Evolutionary conservation across 2,113 vertebrate genomes (phyloP).

Genomic region (Chloroceryle aenea): DNA sequence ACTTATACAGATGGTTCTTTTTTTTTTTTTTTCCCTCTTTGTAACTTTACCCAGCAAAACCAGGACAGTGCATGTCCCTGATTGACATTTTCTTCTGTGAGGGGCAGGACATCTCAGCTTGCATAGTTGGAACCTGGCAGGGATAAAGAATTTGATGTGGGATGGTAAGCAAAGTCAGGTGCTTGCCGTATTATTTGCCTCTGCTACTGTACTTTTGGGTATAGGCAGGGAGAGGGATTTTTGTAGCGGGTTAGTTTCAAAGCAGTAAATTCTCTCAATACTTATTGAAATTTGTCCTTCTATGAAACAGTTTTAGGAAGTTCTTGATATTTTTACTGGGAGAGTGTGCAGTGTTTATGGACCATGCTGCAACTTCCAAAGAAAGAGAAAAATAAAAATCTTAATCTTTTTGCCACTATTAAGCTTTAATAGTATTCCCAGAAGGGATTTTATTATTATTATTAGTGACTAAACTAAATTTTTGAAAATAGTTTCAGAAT

Average conservation of each 20-base stretch:
- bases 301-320: neutral
- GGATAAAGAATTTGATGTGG: neutral
- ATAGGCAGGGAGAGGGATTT: neutral
- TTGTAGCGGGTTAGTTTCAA: neutral
- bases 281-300: neutral
- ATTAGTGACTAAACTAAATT: neutral
- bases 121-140: neutral
- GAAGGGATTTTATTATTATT: neutral
- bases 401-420: neutral
- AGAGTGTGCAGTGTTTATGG: neutral
- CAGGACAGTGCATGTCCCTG: neutral
- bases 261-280: neutral
- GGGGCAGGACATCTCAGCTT: neutral
- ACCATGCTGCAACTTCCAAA: neutral
- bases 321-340: neutral
- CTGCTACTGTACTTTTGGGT: rapidly evolving
- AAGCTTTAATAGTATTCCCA: neutral
- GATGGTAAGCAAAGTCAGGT: neutral
- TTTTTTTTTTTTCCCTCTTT: neutral
- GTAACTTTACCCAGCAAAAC: neutral
- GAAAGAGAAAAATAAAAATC: neutral
- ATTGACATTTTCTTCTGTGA: neutral
- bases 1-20: neutral
- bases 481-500: neutral
- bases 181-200: neutral